Conservation (phyloP, 2,888 invertebrate species). For the Synanthedon formicaeformis region DNA sequence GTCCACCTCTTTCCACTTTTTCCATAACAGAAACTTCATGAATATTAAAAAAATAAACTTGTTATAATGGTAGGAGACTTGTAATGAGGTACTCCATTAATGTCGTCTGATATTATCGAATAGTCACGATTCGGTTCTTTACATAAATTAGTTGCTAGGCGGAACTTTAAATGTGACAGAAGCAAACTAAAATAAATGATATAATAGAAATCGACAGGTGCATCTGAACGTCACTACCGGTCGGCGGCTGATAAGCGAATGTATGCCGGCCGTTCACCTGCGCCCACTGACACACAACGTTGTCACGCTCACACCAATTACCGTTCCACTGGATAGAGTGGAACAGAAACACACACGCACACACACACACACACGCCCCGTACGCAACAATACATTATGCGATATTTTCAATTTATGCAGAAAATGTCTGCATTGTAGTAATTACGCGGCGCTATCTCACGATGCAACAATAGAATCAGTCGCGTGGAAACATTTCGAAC, state of each 20-base stretch:
- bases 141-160: slow-evolving; percentile 15
- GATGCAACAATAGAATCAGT: slow-evolving; percentile 18
- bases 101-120: slow-evolving; percentile 5
- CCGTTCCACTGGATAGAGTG: slow-evolving; percentile 13
- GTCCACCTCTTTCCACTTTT: too few relatives aligned
- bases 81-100: slow-evolving; percentile 5
- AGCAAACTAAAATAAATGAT: slow-evolving; percentile 4
- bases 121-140: slow-evolving; percentile 7
- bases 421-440: slow-evolving; percentile 34
- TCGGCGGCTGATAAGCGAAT: slow-evolving; percentile 59
- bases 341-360: slow-evolving; percentile 15
- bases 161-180: slow-evolving; percentile 14
- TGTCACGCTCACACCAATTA: slow-evolving; percentile 17
- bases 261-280: slow-evolving; percentile 66
- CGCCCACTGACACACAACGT: slow-evolving; percentile 50
- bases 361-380: slow-evolving; percentile 8
- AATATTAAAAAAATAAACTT: slow-evolving; percentile 4
- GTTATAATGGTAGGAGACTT: slow-evolving; percentile 1
- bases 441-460: slow-evolving; percentile 33
- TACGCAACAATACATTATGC: slow-evolving; percentile 33
- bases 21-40: background rate
- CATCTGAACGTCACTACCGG: slow-evolving; percentile 46
- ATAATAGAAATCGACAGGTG: slow-evolving; percentile 44
- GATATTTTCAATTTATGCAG: slow-evolving; percentile 42
- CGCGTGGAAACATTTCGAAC: slow-evolving; percentile 13